Evolutionary conservation across 2,888 invertebrate species (phyloP).

Genomic region (Archips xylosteana): DNA sequence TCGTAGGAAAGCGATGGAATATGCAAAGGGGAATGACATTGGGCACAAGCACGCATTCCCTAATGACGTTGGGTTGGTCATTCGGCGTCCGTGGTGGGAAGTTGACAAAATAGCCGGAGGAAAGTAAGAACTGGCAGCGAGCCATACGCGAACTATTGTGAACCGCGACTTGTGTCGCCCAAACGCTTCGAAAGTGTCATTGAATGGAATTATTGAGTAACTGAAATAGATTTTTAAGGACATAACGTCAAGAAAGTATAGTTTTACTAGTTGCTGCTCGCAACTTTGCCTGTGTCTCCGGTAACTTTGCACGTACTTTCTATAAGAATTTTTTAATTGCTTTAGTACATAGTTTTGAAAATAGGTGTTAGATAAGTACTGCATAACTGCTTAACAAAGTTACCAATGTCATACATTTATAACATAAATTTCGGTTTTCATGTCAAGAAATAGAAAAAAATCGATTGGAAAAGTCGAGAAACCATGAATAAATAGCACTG

Average conservation of each 20-base stretch:
- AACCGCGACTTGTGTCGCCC: constrained; percentile 7
- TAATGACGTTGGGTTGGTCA: constrained; percentile 58
- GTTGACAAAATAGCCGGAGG: constrained; percentile 72
- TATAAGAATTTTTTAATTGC: no score
- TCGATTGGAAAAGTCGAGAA: no score
- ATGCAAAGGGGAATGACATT: constrained; percentile 64
- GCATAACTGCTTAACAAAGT: no score
- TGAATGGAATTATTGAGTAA: constrained; percentile 3
- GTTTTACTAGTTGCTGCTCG: no score
- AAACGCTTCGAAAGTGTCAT: constrained; percentile 10
- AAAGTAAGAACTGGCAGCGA: constrained; percentile 71
- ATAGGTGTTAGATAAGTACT: no score
- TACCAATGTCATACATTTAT: background rate
- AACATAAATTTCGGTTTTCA: background rate
- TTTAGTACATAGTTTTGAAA: no score
- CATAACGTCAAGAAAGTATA: background rate
- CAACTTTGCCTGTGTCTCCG: no score
- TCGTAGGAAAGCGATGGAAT: constrained; percentile 34
- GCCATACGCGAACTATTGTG: constrained; percentile 56
- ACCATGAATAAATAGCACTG: no score
- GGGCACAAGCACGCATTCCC: constrained; percentile 49
- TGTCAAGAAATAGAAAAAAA: background rate
- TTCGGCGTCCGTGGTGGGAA: constrained; percentile 71
- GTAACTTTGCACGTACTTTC: no score
- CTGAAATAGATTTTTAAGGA: background rate